phyloP scores from a whole-genome alignment of 2,797 vertebrate species.

The Holocentrus rufus region DNA sequence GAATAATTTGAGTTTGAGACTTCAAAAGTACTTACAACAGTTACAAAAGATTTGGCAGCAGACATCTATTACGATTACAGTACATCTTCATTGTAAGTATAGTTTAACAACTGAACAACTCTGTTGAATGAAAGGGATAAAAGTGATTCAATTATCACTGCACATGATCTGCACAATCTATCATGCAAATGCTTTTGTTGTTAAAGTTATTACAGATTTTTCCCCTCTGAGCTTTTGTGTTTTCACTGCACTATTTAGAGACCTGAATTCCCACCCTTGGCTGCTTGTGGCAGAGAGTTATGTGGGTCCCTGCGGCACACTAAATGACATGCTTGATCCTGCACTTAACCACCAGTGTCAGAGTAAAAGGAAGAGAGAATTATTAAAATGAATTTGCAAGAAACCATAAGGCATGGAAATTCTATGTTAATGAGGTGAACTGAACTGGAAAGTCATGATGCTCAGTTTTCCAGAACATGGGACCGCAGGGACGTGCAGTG shows the following conservation, averaged over 20 bases:
- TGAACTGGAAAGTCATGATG: slow-evolving; percentile 52
- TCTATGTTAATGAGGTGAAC: slow-evolving; percentile 64
- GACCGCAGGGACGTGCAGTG: slow-evolving; percentile 35
- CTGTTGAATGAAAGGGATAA: too few species aligned
- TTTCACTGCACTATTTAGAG: slow-evolving; percentile 17
- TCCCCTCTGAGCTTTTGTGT: too few species aligned
- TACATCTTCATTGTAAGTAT: too few species aligned
- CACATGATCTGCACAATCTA: too few species aligned
- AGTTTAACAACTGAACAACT: too few species aligned
- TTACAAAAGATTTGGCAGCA: too few species aligned
- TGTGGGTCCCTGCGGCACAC: slow-evolving; percentile 23
- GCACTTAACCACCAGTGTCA: slow-evolving; percentile 53
- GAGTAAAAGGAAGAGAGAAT: slow-evolving; percentile 44
- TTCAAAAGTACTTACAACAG: too few species aligned
- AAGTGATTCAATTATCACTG: too few species aligned
- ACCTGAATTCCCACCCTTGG: slow-evolving; percentile 22
- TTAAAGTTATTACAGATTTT: too few species aligned
- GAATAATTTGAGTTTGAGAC: background rate
- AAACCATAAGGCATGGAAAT: slow-evolving; percentile 59
- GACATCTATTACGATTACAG: too few species aligned
- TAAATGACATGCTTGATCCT: slow-evolving; percentile 58
- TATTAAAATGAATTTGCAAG: slow-evolving; percentile 55
- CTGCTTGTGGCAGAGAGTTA: slow-evolving; percentile 7
- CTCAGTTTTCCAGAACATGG: slow-evolving; percentile 47
- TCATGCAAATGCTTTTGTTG: too few species aligned